Evolutionary conservation across 2,113 vertebrate species (phyloP).

Genomic region (Pipa parva): DNA sequence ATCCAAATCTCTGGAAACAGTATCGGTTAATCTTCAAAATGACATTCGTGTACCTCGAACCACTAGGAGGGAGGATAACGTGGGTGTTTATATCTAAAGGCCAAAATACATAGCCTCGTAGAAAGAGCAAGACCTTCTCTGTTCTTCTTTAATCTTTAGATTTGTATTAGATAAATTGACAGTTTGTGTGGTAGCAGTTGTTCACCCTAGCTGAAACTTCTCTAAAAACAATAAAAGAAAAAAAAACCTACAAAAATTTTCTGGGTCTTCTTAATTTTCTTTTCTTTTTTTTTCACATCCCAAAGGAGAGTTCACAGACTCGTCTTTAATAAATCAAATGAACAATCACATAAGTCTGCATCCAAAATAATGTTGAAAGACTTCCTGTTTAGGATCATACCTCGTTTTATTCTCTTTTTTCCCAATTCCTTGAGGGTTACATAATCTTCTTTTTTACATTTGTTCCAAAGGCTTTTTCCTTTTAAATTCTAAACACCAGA

Average conservation of each 20-base stretch:
- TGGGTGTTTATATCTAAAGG: too few relatives aligned
- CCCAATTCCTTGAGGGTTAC: conserved; percentile 58
- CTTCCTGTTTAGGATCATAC: conserved; percentile 55
- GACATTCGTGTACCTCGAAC: too few relatives aligned
- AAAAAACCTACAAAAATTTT: conserved; percentile 33
- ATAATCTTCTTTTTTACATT: conserved; percentile 62
- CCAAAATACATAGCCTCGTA: too few relatives aligned
- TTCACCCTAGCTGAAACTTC: conserved; percentile 25
- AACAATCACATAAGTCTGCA: conserved; percentile 52
- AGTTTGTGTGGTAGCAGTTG: conserved; percentile 15
- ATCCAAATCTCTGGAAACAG: too few relatives aligned
- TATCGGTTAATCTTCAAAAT: too few relatives aligned
- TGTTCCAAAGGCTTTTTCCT: conserved; percentile 61
- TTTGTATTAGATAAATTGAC: background rate
- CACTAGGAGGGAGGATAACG: too few relatives aligned
- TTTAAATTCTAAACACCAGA: conserved; percentile 76
- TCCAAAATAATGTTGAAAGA: conserved; percentile 53
- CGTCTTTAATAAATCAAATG: conserved; percentile 55
- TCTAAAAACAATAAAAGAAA: conserved; percentile 31
- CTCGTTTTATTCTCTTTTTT: conserved; percentile 45
- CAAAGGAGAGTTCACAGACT: conserved; percentile 44
- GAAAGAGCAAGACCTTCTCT: too few relatives aligned
- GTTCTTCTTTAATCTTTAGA: conserved; percentile 1
- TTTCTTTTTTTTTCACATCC: conserved; percentile 42
- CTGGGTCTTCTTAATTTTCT: too few relatives aligned